A percentile compares a stretch with the other conserved stretches of the same genome.
Conservation (phyloP, 2,797 vertebrate species). For the Scolopax bukidnonensis region DNA sequence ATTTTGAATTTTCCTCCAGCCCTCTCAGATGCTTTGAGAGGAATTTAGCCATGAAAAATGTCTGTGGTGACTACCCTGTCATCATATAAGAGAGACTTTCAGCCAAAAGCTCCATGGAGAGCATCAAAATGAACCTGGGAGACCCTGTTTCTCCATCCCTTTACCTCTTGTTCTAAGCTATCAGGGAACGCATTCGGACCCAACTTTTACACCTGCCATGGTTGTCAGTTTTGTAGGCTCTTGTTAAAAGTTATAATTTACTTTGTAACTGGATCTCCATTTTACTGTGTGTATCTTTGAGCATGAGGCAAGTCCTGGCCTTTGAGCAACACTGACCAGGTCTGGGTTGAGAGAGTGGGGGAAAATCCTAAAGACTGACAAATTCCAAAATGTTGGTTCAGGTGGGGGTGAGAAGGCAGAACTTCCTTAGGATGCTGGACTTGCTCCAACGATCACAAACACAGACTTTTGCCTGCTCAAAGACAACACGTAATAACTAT, state of each 20-base stretch:
- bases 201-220: not conserved
- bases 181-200: not conserved
- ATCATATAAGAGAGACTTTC: not conserved
- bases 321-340: not conserved
- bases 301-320: not conserved
- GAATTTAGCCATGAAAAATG: not conserved
- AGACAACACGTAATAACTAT: not conserved
- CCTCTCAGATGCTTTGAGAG: not conserved
- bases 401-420: constrained; percentile 30
- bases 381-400: constrained; percentile 43
- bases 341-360: not conserved
- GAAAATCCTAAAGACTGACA: not conserved
- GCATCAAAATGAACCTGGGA: not conserved
- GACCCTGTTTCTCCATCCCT: not conserved
- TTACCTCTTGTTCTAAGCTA: not conserved
- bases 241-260: not conserved
- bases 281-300: constrained; percentile 5
- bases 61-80: not conserved
- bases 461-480: not conserved
- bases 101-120: not conserved
- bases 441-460: constrained; percentile 34
- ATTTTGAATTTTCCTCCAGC: not conserved
- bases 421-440: constrained; percentile 30
- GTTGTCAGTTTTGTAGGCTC: not conserved
- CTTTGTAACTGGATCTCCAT: constrained; percentile 2